These are phyloP conservation scores for Propithecus coquereli DNA, from an alignment of 2,113 vertebrate genomes.

Conservation along the genomic window DNA sequence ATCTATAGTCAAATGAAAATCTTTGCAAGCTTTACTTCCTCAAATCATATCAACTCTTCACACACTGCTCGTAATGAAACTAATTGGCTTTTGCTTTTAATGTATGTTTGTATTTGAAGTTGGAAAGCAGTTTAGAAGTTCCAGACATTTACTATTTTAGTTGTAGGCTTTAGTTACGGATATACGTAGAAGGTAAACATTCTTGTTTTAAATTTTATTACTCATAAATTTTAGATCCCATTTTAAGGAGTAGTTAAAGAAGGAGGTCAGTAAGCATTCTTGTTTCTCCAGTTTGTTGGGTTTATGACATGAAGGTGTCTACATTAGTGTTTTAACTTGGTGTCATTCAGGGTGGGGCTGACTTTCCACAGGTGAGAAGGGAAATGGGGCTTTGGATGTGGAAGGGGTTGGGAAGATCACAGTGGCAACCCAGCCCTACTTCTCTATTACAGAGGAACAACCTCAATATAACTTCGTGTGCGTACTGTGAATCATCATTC, in stretches of 20 bases:
- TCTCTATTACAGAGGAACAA: neutral
- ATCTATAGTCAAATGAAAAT: neutral
- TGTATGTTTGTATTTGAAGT: constrained; percentile 4
- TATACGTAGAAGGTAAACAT: neutral
- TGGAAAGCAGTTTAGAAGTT: constrained; percentile 13
- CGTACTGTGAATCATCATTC: constrained; percentile 31
- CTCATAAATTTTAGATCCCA: neutral
- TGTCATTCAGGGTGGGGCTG: constrained; percentile 26
- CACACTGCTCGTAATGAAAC: neutral
- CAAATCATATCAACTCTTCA: neutral
- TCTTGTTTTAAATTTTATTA: neutral
- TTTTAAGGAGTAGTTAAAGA: neutral
- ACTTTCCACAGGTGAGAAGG: neutral
- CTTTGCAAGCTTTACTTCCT: neutral
- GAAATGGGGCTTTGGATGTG: neutral
- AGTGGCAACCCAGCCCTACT: neutral
- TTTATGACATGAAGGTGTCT: neutral
- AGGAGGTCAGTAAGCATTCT: neutral
- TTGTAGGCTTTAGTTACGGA: neutral
- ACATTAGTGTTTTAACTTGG: neutral
- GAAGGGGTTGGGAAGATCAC: neutral
- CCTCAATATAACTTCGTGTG: neutral
- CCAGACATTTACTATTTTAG: neutral
- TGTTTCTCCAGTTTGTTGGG: constrained; percentile 32
- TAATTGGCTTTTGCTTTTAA: neutral